Conservation (phyloP, 2,797 vertebrate species). For the Muraenolepis orangiensis region DNA sequence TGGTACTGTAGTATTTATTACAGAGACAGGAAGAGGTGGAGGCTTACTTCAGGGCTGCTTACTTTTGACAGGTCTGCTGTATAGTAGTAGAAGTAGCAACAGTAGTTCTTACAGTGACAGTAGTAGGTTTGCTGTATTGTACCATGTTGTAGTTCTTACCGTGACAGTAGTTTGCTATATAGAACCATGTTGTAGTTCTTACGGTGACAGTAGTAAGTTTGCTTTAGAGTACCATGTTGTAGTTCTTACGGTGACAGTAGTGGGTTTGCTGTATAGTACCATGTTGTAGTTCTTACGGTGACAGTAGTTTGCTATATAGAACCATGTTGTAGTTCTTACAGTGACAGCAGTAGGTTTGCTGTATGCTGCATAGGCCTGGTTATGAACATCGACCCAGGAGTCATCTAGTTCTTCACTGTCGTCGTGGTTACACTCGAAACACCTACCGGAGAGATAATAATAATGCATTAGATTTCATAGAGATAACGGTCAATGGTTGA, state of each 20-base stretch:
- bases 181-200: conserved; percentile 20
- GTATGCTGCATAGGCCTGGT: conserved; percentile 47
- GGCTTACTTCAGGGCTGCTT: not conserved
- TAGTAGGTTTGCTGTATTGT: conserved; percentile 29
- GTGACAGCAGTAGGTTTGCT: conserved; percentile 42
- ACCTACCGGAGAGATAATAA: conserved; percentile 49
- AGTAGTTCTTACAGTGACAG: too few species aligned
- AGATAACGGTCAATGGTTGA: not conserved
- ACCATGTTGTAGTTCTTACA: conserved; percentile 44
- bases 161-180: conserved; percentile 39
- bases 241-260: not conserved
- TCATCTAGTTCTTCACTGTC: conserved; percentile 52
- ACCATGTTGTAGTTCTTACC: not conserved
- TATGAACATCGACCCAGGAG: conserved; percentile 48
- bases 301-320: not conserved
- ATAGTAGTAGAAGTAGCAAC: too few species aligned
- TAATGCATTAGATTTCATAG: too few species aligned
- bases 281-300: not conserved
- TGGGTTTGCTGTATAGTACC: conserved; percentile 6
- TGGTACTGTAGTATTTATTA: conserved; percentile 36
- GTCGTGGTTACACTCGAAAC: conserved; percentile 83
- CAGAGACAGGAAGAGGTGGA: conserved; percentile 35
- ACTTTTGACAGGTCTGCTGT: not conserved
- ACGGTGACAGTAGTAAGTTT: conserved; percentile 53
- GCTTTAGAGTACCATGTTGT: conserved; percentile 33